These are phyloP conservation scores for Drosophila leontia DNA, from an alignment of 1,140 invertebrate genomes.

Conservation along the genomic window DNA sequence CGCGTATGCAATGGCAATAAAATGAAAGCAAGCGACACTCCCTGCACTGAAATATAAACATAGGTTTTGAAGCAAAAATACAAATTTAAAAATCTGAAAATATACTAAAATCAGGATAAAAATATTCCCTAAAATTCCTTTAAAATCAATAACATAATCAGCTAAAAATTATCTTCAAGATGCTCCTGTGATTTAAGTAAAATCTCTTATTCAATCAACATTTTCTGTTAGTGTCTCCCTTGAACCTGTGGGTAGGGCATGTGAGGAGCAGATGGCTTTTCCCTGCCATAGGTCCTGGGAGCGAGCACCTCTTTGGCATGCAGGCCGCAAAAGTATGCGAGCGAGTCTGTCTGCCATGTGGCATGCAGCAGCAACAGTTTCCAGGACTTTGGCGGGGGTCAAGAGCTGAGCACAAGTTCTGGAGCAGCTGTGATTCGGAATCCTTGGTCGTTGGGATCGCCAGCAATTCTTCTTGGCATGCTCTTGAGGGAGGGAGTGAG, in stretches of 20 bases:
- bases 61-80: background rate
- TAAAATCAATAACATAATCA: background rate
- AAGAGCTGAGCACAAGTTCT: constrained; percentile 24
- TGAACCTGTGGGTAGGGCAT: background rate
- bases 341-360: constrained; percentile 41
- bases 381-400: constrained; percentile 33
- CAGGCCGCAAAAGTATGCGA: constrained; percentile 64
- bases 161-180: background rate
- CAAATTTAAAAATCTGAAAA: background rate
- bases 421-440: constrained; percentile 38
- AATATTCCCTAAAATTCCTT: background rate
- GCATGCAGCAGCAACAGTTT: constrained; percentile 48
- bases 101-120: background rate
- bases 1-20: constrained; percentile 18
- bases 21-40: constrained; percentile 11
- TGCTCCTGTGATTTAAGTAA: no score
- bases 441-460: constrained; percentile 20
- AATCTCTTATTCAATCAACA: no score
- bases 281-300: constrained; percentile 23
- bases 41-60: background rate
- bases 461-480: constrained; percentile 16
- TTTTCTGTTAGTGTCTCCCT: background rate
- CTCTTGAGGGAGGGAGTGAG: constrained; percentile 1
- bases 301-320: constrained; percentile 54
- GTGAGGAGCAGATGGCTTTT: constrained; percentile 6